A percentile compares a stretch with the other conserved stretches of the same genome.
phyloP scores from a whole-genome alignment of 2,113 vertebrate species.

The Rissa tridactyla region DNA sequence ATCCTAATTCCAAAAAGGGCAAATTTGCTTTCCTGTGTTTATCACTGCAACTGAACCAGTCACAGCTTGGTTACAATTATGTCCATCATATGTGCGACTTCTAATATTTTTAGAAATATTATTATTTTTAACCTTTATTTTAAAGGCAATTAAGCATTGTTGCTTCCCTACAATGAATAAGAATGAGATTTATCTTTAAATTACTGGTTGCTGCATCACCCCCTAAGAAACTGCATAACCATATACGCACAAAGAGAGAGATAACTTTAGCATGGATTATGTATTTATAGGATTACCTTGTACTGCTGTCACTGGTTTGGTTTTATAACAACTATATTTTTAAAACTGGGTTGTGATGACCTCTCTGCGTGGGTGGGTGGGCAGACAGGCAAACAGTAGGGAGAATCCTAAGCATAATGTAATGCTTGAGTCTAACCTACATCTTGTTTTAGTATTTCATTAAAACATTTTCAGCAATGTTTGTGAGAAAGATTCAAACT shows the following conservation, averaged over 20 bases:
- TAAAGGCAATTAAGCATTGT: not conserved
- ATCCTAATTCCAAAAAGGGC: not conserved
- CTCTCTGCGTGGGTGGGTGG: not conserved
- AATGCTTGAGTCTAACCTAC: not conserved
- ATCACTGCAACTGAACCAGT: not conserved
- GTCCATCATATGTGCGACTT: not conserved
- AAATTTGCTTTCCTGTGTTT: not conserved
- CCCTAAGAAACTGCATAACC: not conserved
- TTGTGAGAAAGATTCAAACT: not conserved
- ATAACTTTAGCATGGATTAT: constrained; percentile 16
- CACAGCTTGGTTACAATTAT: not conserved
- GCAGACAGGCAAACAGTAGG: not conserved
- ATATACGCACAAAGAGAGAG: not conserved
- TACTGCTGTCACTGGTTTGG: not conserved
- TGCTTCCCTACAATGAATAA: not conserved
- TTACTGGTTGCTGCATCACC: not conserved
- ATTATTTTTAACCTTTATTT: not conserved
- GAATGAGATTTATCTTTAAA: not conserved
- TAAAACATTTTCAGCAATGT: not conserved
- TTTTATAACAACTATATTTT: constrained; percentile 38
- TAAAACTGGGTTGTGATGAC: constrained; percentile 19
- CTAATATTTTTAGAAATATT: not conserved
- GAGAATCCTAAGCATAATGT: not conserved
- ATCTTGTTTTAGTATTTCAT: not conserved
- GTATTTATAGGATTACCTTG: constrained; percentile 38